Percentiles rank a stretch among this genome's conserved stretches.
These are phyloP conservation scores for Lordiphosa mommai DNA, from an alignment of 1,140 invertebrate species.

Conservation along the genomic window DNA sequence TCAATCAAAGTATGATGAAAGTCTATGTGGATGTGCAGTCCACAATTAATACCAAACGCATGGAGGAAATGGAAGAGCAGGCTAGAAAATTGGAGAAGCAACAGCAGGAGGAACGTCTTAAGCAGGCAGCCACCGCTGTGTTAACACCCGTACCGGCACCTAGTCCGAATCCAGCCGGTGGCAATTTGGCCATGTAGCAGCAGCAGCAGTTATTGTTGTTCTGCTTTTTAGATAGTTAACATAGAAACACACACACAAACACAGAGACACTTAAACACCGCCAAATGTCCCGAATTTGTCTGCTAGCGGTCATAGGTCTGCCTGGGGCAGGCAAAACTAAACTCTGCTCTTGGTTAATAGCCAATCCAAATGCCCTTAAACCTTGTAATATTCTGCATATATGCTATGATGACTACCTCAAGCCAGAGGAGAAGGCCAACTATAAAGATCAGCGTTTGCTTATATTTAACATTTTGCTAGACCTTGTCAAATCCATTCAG, in stretches of 20 bases:
- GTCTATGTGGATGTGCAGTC: conserved; percentile 77
- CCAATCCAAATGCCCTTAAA: not conserved
- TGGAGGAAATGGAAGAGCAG: conserved; percentile 59
- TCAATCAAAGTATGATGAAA: conserved; percentile 87
- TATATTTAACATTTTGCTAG: conserved; percentile 21
- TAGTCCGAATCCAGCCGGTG: conserved; percentile 1
- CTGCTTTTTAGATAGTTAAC: conserved; percentile 57
- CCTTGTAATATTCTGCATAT: conserved; percentile 47
- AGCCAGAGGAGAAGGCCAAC: not conserved
- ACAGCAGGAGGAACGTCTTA: conserved; percentile 45
- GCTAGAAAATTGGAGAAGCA: conserved; percentile 41
- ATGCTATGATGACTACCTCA: conserved; percentile 59
- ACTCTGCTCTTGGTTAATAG: conserved; percentile 46
- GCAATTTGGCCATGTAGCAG: conserved; percentile 49
- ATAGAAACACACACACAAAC: conserved; percentile 1
- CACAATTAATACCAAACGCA: conserved; percentile 54
- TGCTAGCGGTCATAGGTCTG: conserved; percentile 58
- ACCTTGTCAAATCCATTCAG: conserved; percentile 28
- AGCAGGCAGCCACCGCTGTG: conserved; percentile 13
- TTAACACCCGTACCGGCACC: conserved; percentile 22
- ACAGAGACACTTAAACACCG: conserved; percentile 7
- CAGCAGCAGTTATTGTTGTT: conserved; percentile 44
- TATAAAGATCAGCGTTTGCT: conserved; percentile 42
- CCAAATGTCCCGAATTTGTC: conserved; percentile 45
- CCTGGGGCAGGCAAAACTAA: conserved; percentile 57